Percentiles rank a stretch among this genome's conserved stretches.
phyloP scores from a whole-genome alignment of 1,140 invertebrate species.

The Pseudomyrmex gracilis region DNA sequence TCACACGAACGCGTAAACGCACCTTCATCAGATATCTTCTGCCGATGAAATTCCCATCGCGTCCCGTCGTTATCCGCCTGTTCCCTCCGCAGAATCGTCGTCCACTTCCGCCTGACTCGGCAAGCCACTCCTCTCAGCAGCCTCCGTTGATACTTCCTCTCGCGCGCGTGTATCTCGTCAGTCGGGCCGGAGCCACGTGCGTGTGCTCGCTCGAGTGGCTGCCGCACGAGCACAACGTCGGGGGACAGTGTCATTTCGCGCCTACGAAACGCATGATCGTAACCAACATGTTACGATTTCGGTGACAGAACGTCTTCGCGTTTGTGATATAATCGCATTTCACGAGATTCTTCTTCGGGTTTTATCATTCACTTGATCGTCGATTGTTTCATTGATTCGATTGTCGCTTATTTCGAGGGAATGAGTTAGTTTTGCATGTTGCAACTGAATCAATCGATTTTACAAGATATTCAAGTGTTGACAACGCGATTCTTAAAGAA shows the following conservation, averaged over 20 bases:
- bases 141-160: constrained; percentile 75
- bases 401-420: neutral
- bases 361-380: neutral
- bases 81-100: constrained; percentile 65
- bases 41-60: constrained; percentile 8
- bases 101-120: constrained; percentile 72
- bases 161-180: constrained; percentile 74
- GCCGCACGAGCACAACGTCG: constrained; percentile 13
- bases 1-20: neutral
- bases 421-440: no score
- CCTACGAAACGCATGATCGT: constrained; percentile 9
- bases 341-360: neutral
- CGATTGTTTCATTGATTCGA: neutral
- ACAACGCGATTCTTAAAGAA: neutral
- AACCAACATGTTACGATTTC: neutral
- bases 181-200: constrained; percentile 74
- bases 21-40: constrained; percentile 13
- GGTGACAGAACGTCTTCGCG: constrained; percentile 16
- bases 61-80: constrained; percentile 46
- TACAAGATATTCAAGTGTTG: no score
- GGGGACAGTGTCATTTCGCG: constrained; percentile 11
- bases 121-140: constrained; percentile 72
- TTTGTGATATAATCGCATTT: constrained; percentile 11
- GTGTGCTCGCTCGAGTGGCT: constrained; percentile 68
- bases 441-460: neutral